Percentiles rank a stretch among this genome's conserved stretches.
phyloP scores from a whole-genome alignment of 2,797 vertebrate genomes.

The Falco biarmicus region DNA sequence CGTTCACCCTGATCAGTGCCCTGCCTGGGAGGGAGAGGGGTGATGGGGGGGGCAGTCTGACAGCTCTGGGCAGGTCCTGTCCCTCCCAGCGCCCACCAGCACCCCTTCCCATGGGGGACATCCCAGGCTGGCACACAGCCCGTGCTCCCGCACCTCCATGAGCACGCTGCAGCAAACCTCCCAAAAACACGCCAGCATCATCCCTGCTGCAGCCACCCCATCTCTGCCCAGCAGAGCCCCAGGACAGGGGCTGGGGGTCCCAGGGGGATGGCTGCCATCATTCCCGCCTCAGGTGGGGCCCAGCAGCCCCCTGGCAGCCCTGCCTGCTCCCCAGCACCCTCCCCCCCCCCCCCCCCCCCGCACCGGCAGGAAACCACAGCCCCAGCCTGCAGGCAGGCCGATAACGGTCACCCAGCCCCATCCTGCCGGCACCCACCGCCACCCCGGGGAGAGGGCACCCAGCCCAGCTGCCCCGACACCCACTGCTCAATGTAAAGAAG shows the following conservation, averaged over 20 bases:
- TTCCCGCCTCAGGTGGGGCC: background rate
- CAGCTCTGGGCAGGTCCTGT: background rate
- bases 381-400: conserved; percentile 51
- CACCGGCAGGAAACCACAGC: conserved; percentile 68
- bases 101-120: background rate
- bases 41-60: background rate
- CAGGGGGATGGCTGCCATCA: background rate
- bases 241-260: background rate
- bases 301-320: background rate
- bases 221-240: background rate
- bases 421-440: background rate
- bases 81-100: accelerated
- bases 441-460: background rate
- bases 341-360: background rate
- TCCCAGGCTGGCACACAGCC: too few relatives aligned
- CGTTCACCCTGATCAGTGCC: background rate
- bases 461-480: background rate
- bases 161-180: accelerated
- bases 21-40: background rate
- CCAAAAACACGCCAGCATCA: background rate
- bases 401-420: conserved; percentile 62
- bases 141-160: accelerated
- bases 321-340: background rate
- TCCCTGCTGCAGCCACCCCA: background rate
- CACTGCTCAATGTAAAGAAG: background rate